These are phyloP conservation scores for Dipodomys ordii DNA, from an alignment of 2,113 vertebrate species.

Conservation along the genomic window DNA sequence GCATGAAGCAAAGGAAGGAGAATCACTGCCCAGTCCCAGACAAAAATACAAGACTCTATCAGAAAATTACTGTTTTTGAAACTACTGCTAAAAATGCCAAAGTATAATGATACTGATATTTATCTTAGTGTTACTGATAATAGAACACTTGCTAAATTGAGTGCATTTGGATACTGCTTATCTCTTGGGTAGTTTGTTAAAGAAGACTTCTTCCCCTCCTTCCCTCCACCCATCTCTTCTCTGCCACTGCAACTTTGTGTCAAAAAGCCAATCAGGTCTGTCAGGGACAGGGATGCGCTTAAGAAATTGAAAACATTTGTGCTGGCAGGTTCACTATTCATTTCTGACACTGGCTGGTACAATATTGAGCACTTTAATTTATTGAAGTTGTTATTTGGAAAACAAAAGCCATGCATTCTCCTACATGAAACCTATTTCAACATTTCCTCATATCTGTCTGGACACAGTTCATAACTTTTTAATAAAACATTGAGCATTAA, in stretches of 20 bases:
- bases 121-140: slow-evolving; percentile 63
- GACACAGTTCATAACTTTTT: slow-evolving; percentile 73
- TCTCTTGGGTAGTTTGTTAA: slow-evolving; percentile 71
- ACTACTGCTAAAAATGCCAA: background rate
- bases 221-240: background rate
- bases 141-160: slow-evolving; percentile 69
- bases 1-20: too few relatives aligned
- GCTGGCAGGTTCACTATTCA: slow-evolving; percentile 83
- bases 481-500: slow-evolving; percentile 71
- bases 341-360: slow-evolving; percentile 84
- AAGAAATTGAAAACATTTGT: slow-evolving; percentile 87
- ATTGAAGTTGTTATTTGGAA: slow-evolving; percentile 82
- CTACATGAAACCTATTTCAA: slow-evolving; percentile 70
- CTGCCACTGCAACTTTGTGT: slow-evolving; percentile 77
- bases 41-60: too few relatives aligned
- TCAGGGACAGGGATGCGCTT: slow-evolving; percentile 76
- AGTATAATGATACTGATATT: slow-evolving; percentile 29
- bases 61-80: background rate
- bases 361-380: slow-evolving; percentile 87
- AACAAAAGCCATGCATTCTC: slow-evolving; percentile 87
- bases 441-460: slow-evolving; percentile 77
- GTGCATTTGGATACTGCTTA: slow-evolving; percentile 66
- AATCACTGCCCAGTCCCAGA: too few relatives aligned
- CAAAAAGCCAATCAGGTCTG: slow-evolving; percentile 84
- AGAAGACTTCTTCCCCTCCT: slow-evolving; percentile 57